Base-by-base conservation (phyloP, 1,140 invertebrate species). In the Eufriesea mexicana region DNA sequence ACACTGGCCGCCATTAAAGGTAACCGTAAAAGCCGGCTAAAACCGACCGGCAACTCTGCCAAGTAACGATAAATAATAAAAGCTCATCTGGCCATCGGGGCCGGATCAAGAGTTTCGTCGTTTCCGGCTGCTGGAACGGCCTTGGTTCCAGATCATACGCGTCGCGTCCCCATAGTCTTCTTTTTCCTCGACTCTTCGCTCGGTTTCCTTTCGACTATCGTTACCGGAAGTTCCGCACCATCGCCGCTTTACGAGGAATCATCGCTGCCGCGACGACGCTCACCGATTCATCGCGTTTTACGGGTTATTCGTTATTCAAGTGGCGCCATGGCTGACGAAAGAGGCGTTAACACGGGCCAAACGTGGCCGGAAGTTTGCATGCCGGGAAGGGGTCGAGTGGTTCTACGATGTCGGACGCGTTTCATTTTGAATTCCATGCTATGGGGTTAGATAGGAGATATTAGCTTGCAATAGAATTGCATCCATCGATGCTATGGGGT, bases 1-100 rank as follows among this genome's bases (percentile, higher is more conserved):
- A 89, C 86, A 84, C 85, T 90, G 86, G 89, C 79, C 85, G 85
- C 90, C 85, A 91, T 92, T 92, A 92, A 91, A 90, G 87, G 83
- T 86, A 88, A 85, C 87, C 87, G 86, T 91, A 91, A 91, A 91
- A 91, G 87, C 86, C 51, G 55, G 49, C 84, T 83, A 89, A 75
- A 89, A 89, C 64, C 80, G 80, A 79, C 84, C 54, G 64, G 45
- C 47, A 59, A 74, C 70, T 64, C 55, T 86, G 67, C 64, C 62
- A 88, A 85, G 87, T 85, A 85, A 88, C 79, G 79, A 88, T 88
- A 88, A 88, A 88, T 88, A 88, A 88, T 85, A 82, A 87, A 88
- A 88, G 86, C 81, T 88, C 73, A 88, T 88, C 73, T 61, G 71
- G 23, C 28, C 68, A 57, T 59, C 62, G 70, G 42, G 77, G 54